Conservation (phyloP, 2,888 invertebrate species). For the Willowsia nigromaculata region DNA sequence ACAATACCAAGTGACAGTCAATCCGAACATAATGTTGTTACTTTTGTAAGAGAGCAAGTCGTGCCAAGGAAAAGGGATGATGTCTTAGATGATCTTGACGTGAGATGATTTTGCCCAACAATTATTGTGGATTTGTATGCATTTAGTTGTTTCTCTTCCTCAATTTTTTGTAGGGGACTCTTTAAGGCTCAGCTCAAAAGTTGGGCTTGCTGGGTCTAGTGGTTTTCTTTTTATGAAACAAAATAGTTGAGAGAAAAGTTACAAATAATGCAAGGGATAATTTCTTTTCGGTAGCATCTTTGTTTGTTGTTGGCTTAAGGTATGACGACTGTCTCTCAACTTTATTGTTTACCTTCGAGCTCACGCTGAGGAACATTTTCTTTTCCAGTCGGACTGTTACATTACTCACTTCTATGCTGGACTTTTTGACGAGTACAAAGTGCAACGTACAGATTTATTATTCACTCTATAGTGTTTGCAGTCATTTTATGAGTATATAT, state of each 20-base stretch:
- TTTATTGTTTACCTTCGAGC: constrained; percentile 69
- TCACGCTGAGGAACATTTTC: constrained; percentile 66
- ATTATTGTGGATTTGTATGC: background rate
- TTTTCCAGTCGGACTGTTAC: constrained; percentile 44
- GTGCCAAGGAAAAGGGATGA: constrained; percentile 62
- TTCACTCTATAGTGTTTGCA: constrained; percentile 14
- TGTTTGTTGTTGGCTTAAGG: constrained; percentile 41
- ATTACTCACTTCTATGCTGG: constrained; percentile 50
- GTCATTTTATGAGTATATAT: background rate
- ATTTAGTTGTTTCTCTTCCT: background rate
- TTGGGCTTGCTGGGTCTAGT: background rate
- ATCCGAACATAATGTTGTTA: constrained; percentile 11
- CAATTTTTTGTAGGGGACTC: background rate
- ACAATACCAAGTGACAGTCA: constrained; percentile 57
- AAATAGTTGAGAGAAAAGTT: background rate
- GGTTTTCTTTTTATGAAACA: background rate
- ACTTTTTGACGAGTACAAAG: constrained; percentile 41
- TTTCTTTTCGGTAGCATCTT: constrained; percentile 67
- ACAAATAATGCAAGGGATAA: constrained; percentile 27
- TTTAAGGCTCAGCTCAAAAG: background rate
- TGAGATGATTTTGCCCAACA: background rate
- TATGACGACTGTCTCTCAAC: constrained; percentile 52
- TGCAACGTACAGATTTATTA: constrained; percentile 28
- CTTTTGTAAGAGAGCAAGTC: constrained; percentile 32
- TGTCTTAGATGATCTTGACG: constrained; percentile 59